Evolutionary conservation across 1,140 invertebrate genomes (phyloP).

Genomic region (Drosophila nigrodunni): DNA sequence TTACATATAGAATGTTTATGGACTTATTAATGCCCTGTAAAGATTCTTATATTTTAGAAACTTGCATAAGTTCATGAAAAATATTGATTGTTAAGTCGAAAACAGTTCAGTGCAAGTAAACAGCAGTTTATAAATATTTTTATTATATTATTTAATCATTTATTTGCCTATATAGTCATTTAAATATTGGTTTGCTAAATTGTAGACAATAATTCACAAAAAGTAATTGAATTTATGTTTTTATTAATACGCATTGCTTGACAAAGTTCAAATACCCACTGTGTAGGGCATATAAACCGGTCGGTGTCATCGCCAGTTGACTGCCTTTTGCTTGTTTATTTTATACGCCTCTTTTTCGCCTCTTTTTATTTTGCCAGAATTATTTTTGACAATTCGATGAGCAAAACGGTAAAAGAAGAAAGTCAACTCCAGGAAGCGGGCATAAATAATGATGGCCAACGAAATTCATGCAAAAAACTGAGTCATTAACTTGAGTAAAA

Average conservation of each 20-base stretch:
- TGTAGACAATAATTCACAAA: no score
- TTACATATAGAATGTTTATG: not conserved
- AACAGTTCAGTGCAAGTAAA: no score
- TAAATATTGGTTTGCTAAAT: no score
- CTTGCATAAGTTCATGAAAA: no score
- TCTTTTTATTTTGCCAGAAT: conserved; percentile 27
- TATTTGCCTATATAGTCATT: no score
- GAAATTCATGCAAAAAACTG: conserved; percentile 26
- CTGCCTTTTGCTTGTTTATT: conserved; percentile 15
- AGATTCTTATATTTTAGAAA: no score
- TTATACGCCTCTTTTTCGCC: not conserved
- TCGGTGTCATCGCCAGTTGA: conserved; percentile 20
- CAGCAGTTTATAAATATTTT: no score
- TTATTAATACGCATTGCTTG: not conserved
- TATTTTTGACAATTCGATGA: conserved; percentile 46
- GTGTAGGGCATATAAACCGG: conserved; percentile 3
- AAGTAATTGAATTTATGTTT: no score
- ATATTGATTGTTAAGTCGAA: no score
- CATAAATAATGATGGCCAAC: conserved; percentile 26
- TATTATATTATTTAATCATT: no score
- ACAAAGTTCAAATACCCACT: not conserved
- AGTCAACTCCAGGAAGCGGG: conserved; percentile 29
- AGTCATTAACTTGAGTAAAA: conserved; percentile 44
- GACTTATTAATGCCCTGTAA: not conserved
- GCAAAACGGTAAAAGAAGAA: conserved; percentile 48